Percentiles rank a stretch among this genome's conserved stretches.
phyloP scores from a whole-genome alignment of 2,113 vertebrate genomes.

The Chaetorhynchus papuensis region DNA sequence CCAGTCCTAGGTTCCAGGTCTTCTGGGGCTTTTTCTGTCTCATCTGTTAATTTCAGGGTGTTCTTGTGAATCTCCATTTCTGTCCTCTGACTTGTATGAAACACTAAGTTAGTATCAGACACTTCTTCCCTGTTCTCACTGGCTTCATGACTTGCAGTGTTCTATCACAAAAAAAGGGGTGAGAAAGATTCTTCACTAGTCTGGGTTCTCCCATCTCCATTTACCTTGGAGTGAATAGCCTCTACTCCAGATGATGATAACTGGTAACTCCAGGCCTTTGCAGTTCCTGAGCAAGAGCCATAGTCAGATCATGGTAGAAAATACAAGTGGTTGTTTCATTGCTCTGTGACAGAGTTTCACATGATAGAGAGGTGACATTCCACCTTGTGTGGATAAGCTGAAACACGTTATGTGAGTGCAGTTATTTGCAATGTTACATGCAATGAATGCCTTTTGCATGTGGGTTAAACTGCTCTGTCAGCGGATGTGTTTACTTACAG shows the following conservation, averaged over 20 bases:
- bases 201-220: neutral
- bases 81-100: neutral
- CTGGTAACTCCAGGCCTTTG: neutral
- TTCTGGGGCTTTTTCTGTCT: neutral
- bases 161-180: neutral
- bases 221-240: neutral
- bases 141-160: neutral
- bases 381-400: neutral
- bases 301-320: neutral
- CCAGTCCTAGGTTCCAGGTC: neutral
- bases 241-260: too few relatives aligned
- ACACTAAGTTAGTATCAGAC: neutral
- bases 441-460: neutral
- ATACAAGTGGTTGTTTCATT: neutral
- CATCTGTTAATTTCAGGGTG: neutral
- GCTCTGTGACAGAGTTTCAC: too few relatives aligned
- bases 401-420: neutral
- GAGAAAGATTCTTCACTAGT: neutral
- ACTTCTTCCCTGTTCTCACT: neutral
- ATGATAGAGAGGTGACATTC: neutral
- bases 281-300: neutral
- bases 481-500: neutral
- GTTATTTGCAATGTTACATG: neutral
- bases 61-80: neutral
- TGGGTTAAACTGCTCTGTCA: neutral